Base-by-base conservation (phyloP, 2,113 vertebrate genomes). In the Solea senegalensis region DNA sequence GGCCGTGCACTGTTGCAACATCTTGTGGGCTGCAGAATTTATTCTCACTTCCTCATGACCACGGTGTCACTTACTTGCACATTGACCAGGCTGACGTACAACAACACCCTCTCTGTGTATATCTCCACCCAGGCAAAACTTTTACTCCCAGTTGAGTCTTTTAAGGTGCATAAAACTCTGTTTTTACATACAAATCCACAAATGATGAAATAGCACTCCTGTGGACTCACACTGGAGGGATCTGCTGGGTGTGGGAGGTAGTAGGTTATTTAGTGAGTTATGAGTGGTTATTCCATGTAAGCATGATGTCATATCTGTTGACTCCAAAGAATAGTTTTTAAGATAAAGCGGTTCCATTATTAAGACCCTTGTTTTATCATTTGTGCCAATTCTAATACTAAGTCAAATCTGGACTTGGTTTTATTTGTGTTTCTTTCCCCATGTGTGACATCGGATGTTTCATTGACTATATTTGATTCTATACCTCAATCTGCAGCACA, bases 31-130 rank as follows among this genome's bases (percentile, higher is more conserved):
- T 45, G 8, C 39, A 48, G 26, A 63, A 57, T 72, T 83, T 51
- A 27, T 12, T 82, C 44, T 80, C 43, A 61, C 67, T 89, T 91
- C 79, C 61, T 87, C 15, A 50, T 84, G 12, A 16, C 45, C 21
- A 12, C 44, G 8, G 43, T 13, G 56, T 48, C 45, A 10, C 45
- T 27, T 76, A 55, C 78, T 80, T 48, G 72, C 67, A 55, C 12
- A 70, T 16, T 70, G 57, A 72, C 59, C 26, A 12, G 3, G n/a
- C 39, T 28, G 39, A 34, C 34, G 13, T 48, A 48, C 45, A 39
- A 44, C 34, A 54, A 16, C 21, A 26, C 1, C 45, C 27, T 10
- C 21, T 54, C 7, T 56, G 8, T 43, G 0, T 2, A 7, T 9
- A 21, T 34, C 2, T 34, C 34, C 34, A 34, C 34, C 34, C 34